Evolutionary conservation across 2,888 invertebrate genomes (phyloP), one percentile per base, ranked within the genome.

Genomic region (Leptodirus hochenwartii): DNA sequence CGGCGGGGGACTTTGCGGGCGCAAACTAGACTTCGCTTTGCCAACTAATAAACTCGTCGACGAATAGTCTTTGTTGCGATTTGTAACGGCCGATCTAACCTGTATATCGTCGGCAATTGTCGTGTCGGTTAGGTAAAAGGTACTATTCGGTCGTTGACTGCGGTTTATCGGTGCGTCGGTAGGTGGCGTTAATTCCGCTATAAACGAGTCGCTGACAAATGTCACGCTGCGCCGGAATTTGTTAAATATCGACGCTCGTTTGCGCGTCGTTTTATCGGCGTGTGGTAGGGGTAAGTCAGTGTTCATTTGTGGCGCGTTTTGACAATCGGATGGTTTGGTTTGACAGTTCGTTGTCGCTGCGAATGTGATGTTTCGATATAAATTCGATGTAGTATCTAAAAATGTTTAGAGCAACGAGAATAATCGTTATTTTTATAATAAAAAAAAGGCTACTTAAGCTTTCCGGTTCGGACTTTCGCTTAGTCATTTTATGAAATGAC

Each of bases 91-190:
- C n/a, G n/a, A n/a, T n/a, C n/a, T n/a, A n/a, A n/a, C n/a, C n/a
- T n/a, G n/a, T n/a, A n/a, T n/a, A n/a, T 39, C 38, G 15, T 40
- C 37, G 44, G 71, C 72, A 2, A 68, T 61, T 41, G 68, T 66
- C 0, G 69, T 64, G 38, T 74, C 70, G 27, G 72, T 72, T 41
- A 77, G 50, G 45, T 78, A 78, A 50, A 78, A 78, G 0, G 74
- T 76, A 27, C 77, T 76, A 38, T 69, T 67, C 1, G 70, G 43
- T 38, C 49, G 49, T 25, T 38, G 41, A 34, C 25, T 29, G 10
- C n/a, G n/a, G 11, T 9, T 12, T 15, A 31, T 30, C 3, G 27
- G 15, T 34, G n/a, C 32, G 4, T 22, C 29, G 9, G 26, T 17
- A n/a, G 16, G 45, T 12, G 17, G 22, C 47, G 46, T 4, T 44